phyloP scores from a whole-genome alignment of 2,797 vertebrate genomes.

The Zalophus californianus region DNA sequence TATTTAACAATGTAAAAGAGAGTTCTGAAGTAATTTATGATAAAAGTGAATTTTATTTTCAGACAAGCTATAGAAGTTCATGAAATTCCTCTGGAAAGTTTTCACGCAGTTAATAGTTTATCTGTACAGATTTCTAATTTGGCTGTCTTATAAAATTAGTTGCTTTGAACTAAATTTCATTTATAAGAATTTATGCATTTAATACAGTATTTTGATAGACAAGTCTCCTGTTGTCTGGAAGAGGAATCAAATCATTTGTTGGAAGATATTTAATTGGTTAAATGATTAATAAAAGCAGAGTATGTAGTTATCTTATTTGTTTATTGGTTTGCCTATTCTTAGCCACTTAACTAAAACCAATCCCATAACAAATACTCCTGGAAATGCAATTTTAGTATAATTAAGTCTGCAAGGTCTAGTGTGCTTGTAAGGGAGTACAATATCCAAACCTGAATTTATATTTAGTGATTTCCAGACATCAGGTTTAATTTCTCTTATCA shows the following conservation, averaged over 20 bases:
- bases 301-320: not conserved
- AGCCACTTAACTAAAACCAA: constrained; percentile 4
- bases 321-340: constrained; percentile 9
- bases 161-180: not conserved
- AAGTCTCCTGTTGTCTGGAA: not conserved
- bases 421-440: not conserved
- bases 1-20: not conserved
- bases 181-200: not conserved
- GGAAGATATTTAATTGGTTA: not conserved
- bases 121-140: not conserved
- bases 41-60: not conserved
- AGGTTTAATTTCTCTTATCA: not conserved
- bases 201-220: constrained; percentile 25
- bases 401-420: not conserved
- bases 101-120: not conserved
- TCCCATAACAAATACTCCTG: not conserved
- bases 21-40: not conserved
- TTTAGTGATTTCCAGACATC: not conserved
- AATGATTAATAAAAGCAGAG: not conserved
- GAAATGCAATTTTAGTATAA: not conserved
- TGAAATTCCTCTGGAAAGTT: constrained; percentile 1
- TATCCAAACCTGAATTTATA: not conserved
- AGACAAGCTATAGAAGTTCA: not conserved
- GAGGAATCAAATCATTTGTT: not conserved
- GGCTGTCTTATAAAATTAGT: not conserved